phyloP scores from a whole-genome alignment of 2,113 vertebrate genomes.

The Petrocephalus microphthalmus region DNA sequence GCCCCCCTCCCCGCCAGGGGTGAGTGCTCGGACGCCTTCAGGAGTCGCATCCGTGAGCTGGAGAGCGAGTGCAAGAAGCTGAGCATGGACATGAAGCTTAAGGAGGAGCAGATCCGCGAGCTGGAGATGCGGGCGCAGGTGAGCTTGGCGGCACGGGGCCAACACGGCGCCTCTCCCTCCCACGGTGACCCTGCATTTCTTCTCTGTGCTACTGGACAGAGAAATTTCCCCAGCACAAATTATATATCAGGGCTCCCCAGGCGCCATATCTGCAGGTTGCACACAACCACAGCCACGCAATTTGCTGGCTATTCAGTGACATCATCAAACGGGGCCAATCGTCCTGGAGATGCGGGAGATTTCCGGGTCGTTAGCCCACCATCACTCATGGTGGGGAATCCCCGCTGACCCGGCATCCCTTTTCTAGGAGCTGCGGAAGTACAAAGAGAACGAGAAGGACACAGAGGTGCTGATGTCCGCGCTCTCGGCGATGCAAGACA shows the following conservation, averaged over 20 bases:
- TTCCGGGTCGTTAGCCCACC: neutral
- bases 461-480: slow-evolving; percentile 96
- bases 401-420: neutral
- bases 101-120: slow-evolving; percentile 91
- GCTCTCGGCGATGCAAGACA: slow-evolving; percentile 97
- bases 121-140: slow-evolving; percentile 94
- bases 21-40: slow-evolving; percentile 85
- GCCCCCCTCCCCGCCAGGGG: slow-evolving; percentile 58
- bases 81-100: slow-evolving; percentile 84
- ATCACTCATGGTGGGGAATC: neutral
- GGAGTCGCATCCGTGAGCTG: slow-evolving; percentile 83
- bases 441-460: slow-evolving; percentile 97
- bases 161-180: neutral
- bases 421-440: slow-evolving; percentile 83
- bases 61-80: slow-evolving; percentile 95
- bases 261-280: neutral
- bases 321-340: neutral
- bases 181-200: no score
- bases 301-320: neutral
- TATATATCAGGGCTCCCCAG: neutral
- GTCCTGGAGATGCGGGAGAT: neutral
- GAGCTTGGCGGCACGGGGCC: slow-evolving; percentile 13
- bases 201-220: neutral
- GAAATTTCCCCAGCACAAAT: neutral
- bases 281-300: neutral